These are phyloP conservation scores for Rachycentron canadum DNA, from an alignment of 2,797 vertebrate genomes.

Conservation along the genomic window DNA sequence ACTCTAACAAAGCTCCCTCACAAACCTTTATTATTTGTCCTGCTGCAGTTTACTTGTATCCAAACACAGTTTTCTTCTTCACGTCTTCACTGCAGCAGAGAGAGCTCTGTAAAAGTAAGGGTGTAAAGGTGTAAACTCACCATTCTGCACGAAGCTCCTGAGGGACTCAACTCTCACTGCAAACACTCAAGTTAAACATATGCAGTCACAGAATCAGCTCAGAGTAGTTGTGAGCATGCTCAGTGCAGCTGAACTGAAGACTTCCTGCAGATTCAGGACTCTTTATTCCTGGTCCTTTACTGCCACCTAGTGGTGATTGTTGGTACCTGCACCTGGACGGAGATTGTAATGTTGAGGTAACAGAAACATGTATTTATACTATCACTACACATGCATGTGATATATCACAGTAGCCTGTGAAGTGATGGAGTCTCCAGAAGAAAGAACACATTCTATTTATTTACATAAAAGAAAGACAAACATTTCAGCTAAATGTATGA, in stretches of 20 bases:
- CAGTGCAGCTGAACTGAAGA: neutral
- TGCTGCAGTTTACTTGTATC: neutral
- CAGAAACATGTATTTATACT: no score
- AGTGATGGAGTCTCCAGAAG: no score
- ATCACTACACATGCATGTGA: no score
- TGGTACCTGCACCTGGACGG: neutral
- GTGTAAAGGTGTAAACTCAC: conserved; percentile 47
- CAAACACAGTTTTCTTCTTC: neutral
- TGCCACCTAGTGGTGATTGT: conserved; percentile 38
- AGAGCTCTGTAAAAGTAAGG: no score
- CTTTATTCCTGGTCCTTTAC: conserved; percentile 32
- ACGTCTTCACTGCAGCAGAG: no score
- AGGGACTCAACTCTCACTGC: neutral
- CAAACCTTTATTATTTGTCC: no score
- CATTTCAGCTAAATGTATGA: no score
- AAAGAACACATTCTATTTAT: no score
- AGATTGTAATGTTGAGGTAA: no score
- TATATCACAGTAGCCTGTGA: no score
- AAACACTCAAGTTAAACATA: neutral
- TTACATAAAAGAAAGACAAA: no score
- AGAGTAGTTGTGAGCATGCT: conserved; percentile 22
- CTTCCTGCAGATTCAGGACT: conserved; percentile 1
- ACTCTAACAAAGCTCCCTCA: no score
- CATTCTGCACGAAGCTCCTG: conserved; percentile 28
- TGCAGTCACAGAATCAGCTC: neutral